These are phyloP conservation scores for Polydrusus pterygomalis DNA, from an alignment of 2,888 invertebrate genomes.

Conservation along the genomic window DNA sequence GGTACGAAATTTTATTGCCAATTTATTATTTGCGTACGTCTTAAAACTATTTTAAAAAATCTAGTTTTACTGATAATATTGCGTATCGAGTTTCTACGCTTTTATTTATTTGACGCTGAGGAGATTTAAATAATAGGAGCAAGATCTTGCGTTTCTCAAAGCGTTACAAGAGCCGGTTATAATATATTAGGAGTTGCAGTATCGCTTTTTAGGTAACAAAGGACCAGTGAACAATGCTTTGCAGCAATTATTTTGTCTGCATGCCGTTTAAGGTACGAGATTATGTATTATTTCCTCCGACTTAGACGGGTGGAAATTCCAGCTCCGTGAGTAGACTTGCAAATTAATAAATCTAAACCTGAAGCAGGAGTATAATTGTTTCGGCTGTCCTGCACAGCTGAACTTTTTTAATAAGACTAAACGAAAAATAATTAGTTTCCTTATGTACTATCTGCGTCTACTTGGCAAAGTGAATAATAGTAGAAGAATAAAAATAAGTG, in stretches of 20 bases:
- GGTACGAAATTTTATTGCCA: no score
- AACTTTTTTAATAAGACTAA: slow-evolving; percentile 20
- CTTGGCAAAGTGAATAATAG: no score
- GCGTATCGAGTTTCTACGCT: no score
- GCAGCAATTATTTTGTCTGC: slow-evolving; percentile 32
- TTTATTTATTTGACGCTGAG: no score
- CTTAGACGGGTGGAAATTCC: slow-evolving; percentile 31
- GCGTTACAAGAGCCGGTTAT: not conserved
- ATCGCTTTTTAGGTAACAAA: slow-evolving; percentile 7
- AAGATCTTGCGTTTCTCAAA: no score
- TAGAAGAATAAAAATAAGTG: no score
- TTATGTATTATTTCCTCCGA: slow-evolving; percentile 35
- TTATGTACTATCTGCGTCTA: not conserved
- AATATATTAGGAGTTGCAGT: slow-evolving; percentile 3
- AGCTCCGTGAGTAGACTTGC: slow-evolving; percentile 36
- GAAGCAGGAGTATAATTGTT: slow-evolving; percentile 33
- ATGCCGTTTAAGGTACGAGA: slow-evolving; percentile 32
- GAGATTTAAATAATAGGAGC: no score
- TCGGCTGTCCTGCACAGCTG: slow-evolving; percentile 25
- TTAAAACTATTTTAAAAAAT: no score
- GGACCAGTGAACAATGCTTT: slow-evolving; percentile 21
- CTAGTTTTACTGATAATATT: no score
- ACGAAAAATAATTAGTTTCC: slow-evolving; percentile 18
- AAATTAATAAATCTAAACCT: slow-evolving; percentile 32
- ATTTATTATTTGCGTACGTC: no score